A percentile compares a stretch with the other conserved stretches of the same genome.
Conservation (phyloP, 2,888 invertebrate genomes). For the Tetheella fluctuosa region DNA sequence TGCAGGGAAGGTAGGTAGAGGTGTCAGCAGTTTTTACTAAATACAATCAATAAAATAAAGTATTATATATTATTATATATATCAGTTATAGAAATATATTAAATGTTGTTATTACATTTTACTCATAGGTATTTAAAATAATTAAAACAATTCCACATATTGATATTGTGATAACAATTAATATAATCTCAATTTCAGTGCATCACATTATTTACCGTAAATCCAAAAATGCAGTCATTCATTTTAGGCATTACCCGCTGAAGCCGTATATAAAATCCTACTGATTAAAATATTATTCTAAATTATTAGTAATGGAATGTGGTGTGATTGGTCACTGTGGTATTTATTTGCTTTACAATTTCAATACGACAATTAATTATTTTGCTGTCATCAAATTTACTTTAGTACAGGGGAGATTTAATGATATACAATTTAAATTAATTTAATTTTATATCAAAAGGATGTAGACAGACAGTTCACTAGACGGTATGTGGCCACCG, state of each 20-base stretch:
- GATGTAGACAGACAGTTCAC: too few relatives aligned
- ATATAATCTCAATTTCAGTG: background rate
- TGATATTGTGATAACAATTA: background rate
- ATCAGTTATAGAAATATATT: too few relatives aligned
- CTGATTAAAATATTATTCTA: conserved; percentile 31
- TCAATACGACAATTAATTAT: background rate
- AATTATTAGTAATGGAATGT: conserved; percentile 44
- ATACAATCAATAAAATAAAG: too few relatives aligned
- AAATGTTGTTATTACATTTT: too few relatives aligned
- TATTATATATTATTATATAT: too few relatives aligned
- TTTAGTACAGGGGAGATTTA: background rate
- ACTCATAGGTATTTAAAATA: too few relatives aligned
- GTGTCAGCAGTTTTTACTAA: too few relatives aligned
- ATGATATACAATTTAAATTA: too few relatives aligned
- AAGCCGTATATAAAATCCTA: conserved; percentile 32
- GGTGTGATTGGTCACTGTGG: conserved; percentile 31
- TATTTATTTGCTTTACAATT: conserved; percentile 30
- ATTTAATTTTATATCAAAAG: too few relatives aligned
- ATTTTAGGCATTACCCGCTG: conserved; percentile 13
- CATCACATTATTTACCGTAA: background rate
- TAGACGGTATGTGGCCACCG: too few relatives aligned
- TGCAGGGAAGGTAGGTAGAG: too few relatives aligned
- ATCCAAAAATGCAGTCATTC: conserved; percentile 10
- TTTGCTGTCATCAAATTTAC: background rate
- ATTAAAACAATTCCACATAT: background rate